Percentiles rank a stretch among this genome's conserved stretches.
Evolutionary conservation across 1,140 invertebrate genomes (phyloP).

Genomic region (Elymnias hypermnestra): DNA sequence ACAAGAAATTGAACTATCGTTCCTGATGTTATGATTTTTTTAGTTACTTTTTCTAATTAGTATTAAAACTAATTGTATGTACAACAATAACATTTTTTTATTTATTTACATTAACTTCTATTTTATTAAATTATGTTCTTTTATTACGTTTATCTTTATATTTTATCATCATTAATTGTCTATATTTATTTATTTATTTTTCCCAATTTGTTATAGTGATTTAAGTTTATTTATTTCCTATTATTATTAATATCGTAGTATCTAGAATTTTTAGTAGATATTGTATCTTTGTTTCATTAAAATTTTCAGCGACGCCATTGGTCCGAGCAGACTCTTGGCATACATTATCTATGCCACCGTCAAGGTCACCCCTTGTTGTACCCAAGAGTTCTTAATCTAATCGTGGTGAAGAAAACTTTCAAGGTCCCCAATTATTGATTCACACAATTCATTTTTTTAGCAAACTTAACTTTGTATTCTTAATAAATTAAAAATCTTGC

Average conservation of each 20-base stretch:
- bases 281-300: conserved; percentile 21
- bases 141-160: not conserved
- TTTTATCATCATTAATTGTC: too few relatives aligned
- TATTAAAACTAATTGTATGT: too few relatives aligned
- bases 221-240: not conserved
- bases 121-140: too few relatives aligned
- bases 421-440: conserved; percentile 6
- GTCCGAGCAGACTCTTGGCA: conserved; percentile 75
- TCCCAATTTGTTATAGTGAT: too few relatives aligned
- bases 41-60: too few relatives aligned
- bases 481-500: too few relatives aligned
- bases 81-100: not conserved
- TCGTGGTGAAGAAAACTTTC: conserved; percentile 26
- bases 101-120: not conserved
- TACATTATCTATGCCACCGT: conserved; percentile 69
- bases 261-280: conserved; percentile 1
- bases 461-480: too few relatives aligned
- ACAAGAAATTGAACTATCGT: too few relatives aligned
- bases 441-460: conserved; percentile 10
- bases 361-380: conserved; percentile 57
- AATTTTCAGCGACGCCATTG: conserved; percentile 67
- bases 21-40: too few relatives aligned
- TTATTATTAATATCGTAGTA: not conserved
- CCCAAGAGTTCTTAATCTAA: conserved; percentile 26
- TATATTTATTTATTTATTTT: too few relatives aligned